Percentiles rank a stretch among this genome's conserved stretches.
These are phyloP conservation scores for Pyrochroa serraticornis DNA, from an alignment of 2,888 invertebrate genomes.

Conservation along the genomic window DNA sequence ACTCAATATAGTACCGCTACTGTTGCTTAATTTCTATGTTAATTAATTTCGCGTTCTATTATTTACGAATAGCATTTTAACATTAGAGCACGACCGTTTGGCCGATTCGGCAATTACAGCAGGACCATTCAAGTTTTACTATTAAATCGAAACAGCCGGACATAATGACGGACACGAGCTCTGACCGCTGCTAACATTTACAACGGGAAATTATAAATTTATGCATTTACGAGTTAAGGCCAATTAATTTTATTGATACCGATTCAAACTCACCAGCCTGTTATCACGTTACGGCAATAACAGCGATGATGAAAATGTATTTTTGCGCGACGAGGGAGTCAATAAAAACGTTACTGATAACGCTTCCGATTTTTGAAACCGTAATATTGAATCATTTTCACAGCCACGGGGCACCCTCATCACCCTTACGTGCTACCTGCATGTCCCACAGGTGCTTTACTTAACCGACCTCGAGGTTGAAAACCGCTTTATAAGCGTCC, in stretches of 20 bases:
- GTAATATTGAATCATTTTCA: conserved; percentile 17
- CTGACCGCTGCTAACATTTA: conserved; percentile 38
- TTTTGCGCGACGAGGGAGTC: conserved; percentile 6
- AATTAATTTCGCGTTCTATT: conserved; percentile 42
- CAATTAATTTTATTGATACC: conserved; percentile 54
- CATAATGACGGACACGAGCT: conserved; percentile 33
- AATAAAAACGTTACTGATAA: conserved; percentile 16
- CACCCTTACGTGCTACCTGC: conserved; percentile 19
- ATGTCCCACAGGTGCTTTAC: conserved; percentile 20
- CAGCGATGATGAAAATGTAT: conserved; percentile 50
- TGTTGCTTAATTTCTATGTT: conserved; percentile 40
- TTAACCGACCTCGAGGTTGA: conserved; percentile 15
- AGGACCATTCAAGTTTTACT: conserved; percentile 39
- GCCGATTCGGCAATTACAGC: conserved; percentile 37
- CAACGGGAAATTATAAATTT: conserved; percentile 51
- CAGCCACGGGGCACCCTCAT: conserved; percentile 23
- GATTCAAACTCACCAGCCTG: conserved; percentile 43
- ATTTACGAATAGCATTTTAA: conserved; percentile 38
- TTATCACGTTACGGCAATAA: conserved; percentile 37
- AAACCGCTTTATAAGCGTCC: too few species aligned
- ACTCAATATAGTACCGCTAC: conserved; percentile 12
- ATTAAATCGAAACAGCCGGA: conserved; percentile 41
- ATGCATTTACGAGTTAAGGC: conserved; percentile 53
- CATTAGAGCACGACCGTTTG: conserved; percentile 27
- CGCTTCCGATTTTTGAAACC: conserved; percentile 23